Conservation (phyloP, 1,140 invertebrate genomes). For the Ridgeia piscesae region DNA sequence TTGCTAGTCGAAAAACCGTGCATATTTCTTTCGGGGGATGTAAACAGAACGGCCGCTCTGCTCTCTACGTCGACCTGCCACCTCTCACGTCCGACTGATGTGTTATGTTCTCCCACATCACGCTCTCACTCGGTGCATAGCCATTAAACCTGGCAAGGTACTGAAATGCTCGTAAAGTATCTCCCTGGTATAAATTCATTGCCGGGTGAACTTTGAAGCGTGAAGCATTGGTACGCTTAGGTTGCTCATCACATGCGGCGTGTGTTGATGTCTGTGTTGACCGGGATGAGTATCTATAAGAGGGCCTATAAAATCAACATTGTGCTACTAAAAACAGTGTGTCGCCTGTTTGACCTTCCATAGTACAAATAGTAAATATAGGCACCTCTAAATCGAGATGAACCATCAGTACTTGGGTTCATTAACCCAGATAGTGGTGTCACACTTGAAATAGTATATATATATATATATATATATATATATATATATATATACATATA, state of each 20-base stretch:
- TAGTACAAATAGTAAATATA: not conserved
- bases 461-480: too few species aligned
- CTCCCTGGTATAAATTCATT: not conserved
- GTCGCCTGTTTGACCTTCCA: not conserved
- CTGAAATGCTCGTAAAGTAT: not conserved
- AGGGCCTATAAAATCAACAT: not conserved
- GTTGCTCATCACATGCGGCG: not conserved
- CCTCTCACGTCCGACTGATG: not conserved
- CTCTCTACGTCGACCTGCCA: not conserved
- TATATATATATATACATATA: too few species aligned
- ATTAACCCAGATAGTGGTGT: not conserved
- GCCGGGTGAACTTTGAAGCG: not conserved
- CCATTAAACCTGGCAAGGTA: not conserved
- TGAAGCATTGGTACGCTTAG: not conserved
- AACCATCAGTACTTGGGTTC: not conserved
- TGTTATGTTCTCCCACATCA: not conserved
- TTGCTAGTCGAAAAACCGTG: not conserved
- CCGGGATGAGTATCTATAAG: too few species aligned
- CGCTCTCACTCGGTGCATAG: not conserved
- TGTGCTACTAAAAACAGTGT: not conserved
- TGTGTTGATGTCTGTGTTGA: not conserved
- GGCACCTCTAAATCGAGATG: not conserved
- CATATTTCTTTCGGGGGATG: not conserved
- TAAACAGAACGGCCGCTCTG: not conserved
- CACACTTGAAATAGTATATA: not conserved